Evolutionary conservation across 2,113 vertebrate species (phyloP), one percentile per base, ranked within the genome.

Genomic region (Mirza zaza): DNA sequence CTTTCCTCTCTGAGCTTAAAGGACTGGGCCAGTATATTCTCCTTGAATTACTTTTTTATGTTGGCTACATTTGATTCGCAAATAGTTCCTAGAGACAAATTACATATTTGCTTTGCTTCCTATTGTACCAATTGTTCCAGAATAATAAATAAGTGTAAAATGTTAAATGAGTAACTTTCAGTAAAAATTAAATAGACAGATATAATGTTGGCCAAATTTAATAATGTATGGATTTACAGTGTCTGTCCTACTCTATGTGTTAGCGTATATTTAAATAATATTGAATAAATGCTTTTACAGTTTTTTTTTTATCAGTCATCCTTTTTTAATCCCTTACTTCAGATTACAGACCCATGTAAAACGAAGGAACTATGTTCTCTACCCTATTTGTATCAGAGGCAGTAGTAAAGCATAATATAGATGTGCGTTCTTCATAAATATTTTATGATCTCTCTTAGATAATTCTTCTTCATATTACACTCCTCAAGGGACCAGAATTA

Each of bases 351-450:
- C 6, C 0, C 18, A 18, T 45, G 15, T 70, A 65, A 95, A 95
- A 36, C 87, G 61, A 27, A 93, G 9, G 6, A 82, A 45, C 10
- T 68, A n/a, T 91, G 34, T 57, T 79, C n/a, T 86, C 42, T 79
- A 88, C 25, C 29, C 18, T 91, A 21, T 87, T 95, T 96, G 50
- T 68, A 87, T 91, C 63, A 45, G 8, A 88, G 36, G 11, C 12
- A 34, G 21, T 57, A 79, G 9, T 39, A 95, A 88, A 73, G 3
- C 32, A 48, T 77, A 88, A 91, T 90, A 95, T 48, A 97, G 89
- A 94, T 80, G 77, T 91, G 61, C 82, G 4, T 3, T 75, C 32
- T 91, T 93, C 91, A 96, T 96, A 91, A 95, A 97, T 97, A 97
- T 97, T 97, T 86, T 97, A 96, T 97, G 80, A 90, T 86, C 42